phyloP scores from a whole-genome alignment of 1,140 invertebrate species.

The Anthonomus grandis region DNA sequence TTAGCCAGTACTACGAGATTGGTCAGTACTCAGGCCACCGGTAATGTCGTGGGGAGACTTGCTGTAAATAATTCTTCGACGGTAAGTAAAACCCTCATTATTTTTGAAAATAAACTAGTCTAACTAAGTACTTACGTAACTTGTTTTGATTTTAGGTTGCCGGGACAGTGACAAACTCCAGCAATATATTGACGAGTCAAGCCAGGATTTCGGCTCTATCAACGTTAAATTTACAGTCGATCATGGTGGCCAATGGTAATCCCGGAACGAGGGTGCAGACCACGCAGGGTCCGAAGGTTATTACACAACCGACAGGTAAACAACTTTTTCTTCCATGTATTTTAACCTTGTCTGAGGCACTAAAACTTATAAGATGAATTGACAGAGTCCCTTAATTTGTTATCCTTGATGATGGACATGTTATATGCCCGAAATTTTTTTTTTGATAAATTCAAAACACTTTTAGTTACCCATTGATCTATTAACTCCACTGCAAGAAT shows the following conservation, averaged over 20 bases:
- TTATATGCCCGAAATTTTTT: too few species aligned
- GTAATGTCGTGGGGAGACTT: constrained; percentile 35
- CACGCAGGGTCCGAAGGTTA: constrained; percentile 43
- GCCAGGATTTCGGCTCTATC: constrained; percentile 32
- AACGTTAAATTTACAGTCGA: constrained; percentile 38
- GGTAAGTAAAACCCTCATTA: constrained; percentile 15
- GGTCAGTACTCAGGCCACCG: constrained; percentile 34
- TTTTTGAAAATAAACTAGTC: too few species aligned
- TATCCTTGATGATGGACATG: too few species aligned
- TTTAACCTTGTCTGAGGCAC: too few species aligned
- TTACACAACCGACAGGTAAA: constrained; percentile 40
- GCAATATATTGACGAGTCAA: constrained; percentile 24
- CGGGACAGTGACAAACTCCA: constrained; percentile 6
- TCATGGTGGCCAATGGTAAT: constrained; percentile 41
- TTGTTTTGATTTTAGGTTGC: constrained; percentile 5
- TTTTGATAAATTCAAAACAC: too few species aligned
- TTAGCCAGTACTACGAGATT: constrained; percentile 34
- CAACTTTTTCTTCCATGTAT: too few species aligned
- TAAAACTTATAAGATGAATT: too few species aligned
- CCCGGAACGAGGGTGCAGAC: constrained; percentile 32
- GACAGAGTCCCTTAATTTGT: too few species aligned
- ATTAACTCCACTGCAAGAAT: too few species aligned
- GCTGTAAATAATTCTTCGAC: constrained; percentile 31
- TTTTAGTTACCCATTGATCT: too few species aligned
- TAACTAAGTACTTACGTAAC: not conserved